Percentiles rank a stretch among this genome's conserved stretches.
These are phyloP conservation scores for Dasyornis broadbenti DNA, from an alignment of 2,113 vertebrate species.

Conservation along the genomic window DNA sequence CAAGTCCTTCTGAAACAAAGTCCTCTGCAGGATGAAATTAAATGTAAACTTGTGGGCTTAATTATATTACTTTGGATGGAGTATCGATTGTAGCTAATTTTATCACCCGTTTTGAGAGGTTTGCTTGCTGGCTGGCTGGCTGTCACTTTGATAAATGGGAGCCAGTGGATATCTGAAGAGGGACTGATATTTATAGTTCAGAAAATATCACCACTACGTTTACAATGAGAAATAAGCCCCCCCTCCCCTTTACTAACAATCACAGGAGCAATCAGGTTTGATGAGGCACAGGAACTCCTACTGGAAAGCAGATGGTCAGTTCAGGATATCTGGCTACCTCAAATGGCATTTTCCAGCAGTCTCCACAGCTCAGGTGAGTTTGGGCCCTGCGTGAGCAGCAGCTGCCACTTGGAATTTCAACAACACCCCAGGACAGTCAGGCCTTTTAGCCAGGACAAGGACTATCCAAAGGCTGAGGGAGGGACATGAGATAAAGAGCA, in stretches of 20 bases:
- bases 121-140: conserved; percentile 4
- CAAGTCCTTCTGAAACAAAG: not conserved
- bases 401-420: not conserved
- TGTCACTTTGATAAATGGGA: conserved; percentile 56
- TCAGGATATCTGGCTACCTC: not conserved
- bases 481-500: not conserved
- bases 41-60: not conserved
- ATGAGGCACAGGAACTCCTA: not conserved
- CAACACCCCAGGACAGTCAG: not conserved
- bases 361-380: not conserved
- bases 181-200: conserved; percentile 4
- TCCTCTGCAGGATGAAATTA: conserved; percentile 23
- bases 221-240: not conserved
- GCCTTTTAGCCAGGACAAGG: not conserved
- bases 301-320: not conserved
- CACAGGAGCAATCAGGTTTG: not conserved
- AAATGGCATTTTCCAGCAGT: not conserved
- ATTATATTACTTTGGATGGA: conserved; percentile 29
- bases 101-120: not conserved
- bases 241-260: not conserved
- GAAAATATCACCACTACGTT: not conserved
- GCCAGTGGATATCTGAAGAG: not conserved
- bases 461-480: not conserved
- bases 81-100: conserved; percentile 49
- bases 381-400: not conserved